These are phyloP conservation scores for Drosophila malerkotliana DNA, from an alignment of 1,140 invertebrate species.

Conservation along the genomic window DNA sequence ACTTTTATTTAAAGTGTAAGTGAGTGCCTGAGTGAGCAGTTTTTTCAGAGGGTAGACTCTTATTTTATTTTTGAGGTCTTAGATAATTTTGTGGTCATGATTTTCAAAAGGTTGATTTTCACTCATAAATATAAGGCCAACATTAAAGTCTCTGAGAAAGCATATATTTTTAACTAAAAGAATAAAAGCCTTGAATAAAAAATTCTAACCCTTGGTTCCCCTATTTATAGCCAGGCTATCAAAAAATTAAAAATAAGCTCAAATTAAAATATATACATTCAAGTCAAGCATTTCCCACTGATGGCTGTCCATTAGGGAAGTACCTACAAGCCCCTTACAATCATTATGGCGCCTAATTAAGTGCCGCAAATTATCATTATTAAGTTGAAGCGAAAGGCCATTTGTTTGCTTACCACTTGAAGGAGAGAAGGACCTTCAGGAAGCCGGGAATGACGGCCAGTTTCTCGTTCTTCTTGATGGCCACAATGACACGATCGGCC, in stretches of 20 bases:
- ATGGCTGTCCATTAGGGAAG: constrained; percentile 32
- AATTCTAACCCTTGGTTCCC: too few species aligned
- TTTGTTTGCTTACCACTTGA: constrained; percentile 88
- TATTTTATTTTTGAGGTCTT: constrained; percentile 14
- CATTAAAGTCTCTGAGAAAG: too few species aligned
- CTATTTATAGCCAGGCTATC: too few species aligned
- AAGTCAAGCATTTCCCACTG: constrained; percentile 30
- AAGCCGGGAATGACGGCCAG: constrained; percentile 91
- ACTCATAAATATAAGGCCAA: constrained; percentile 2
- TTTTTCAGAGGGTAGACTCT: background rate
- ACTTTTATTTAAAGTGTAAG: constrained; percentile 7
- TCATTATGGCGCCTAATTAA: constrained; percentile 53
- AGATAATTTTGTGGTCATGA: constrained; percentile 11
- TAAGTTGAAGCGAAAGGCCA: constrained; percentile 14
- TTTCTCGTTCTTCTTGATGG: constrained; percentile 92
- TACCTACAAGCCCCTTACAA: constrained; percentile 29
- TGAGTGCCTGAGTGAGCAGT: constrained; percentile 6
- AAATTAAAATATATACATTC: constrained; percentile 39
- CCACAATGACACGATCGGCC: constrained; percentile 91
- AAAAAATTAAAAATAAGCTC: constrained; percentile 20
- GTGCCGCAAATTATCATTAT: constrained; percentile 48
- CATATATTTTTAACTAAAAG: too few species aligned
- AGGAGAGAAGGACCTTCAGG: constrained; percentile 87
- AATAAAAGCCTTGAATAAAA: too few species aligned
- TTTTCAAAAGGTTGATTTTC: background rate